These are phyloP conservation scores for Benitochromis conjunctus DNA, from an alignment of 2,113 vertebrate genomes.

Conservation along the genomic window DNA sequence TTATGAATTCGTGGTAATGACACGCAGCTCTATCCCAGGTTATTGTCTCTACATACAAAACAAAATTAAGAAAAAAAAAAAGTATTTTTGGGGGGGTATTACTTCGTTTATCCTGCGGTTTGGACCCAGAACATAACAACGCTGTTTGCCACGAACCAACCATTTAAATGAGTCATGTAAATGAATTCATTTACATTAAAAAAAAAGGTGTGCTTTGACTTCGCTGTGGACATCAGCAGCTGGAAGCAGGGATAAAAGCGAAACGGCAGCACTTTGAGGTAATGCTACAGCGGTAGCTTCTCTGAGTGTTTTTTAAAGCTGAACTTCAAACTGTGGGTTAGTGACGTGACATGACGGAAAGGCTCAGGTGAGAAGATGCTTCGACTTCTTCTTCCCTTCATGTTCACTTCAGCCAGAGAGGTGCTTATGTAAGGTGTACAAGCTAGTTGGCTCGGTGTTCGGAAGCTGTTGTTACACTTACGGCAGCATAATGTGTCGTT, in stretches of 20 bases:
- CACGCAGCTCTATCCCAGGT: not conserved
- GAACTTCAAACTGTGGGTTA: not conserved
- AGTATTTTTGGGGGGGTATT: not conserved
- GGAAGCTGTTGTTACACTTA: not conserved
- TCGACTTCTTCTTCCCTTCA: accelerated
- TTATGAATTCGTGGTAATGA: not conserved
- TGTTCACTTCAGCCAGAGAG: not conserved
- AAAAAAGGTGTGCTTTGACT: accelerated
- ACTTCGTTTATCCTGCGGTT: accelerated
- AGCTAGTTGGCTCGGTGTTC: not conserved
- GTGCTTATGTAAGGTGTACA: accelerated
- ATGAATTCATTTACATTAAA: not conserved
- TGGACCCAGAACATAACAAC: accelerated
- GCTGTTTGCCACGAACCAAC: accelerated
- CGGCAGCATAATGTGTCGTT: not conserved
- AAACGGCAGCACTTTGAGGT: not conserved
- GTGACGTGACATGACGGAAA: accelerated
- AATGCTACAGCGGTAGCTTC: not conserved
- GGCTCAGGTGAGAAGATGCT: not conserved
- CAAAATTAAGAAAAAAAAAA: not conserved
- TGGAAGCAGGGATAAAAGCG: not conserved
- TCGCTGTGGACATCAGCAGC: not conserved
- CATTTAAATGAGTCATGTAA: not conserved
- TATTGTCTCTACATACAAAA: not conserved
- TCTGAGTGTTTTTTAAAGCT: not conserved